phyloP scores from a whole-genome alignment of 92 coral and sea anemone species.

The Epizoanthus rinbou region DNA sequence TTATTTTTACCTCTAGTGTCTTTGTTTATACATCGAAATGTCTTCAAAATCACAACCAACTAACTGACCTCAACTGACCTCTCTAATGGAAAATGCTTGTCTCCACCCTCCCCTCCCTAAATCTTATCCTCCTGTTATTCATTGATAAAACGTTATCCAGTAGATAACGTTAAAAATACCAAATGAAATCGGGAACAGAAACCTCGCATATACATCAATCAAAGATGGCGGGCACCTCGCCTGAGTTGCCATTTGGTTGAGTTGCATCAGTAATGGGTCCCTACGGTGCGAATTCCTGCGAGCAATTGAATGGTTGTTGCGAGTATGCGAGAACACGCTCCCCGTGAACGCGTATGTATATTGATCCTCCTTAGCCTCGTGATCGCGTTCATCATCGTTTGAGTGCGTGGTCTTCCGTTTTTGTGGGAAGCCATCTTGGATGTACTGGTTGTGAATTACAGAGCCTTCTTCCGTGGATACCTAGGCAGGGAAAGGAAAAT shows the following conservation, averaged over 20 bases:
- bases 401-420: conserved; percentile 23
- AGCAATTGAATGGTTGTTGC: background rate
- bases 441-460: conserved; percentile 26
- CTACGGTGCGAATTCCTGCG: background rate
- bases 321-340: conserved; percentile 15
- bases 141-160: conserved; percentile 19
- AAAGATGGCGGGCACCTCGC: conserved; percentile 26
- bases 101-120: no score
- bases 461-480: conserved; percentile 14
- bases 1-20: no score
- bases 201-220: conserved; percentile 31
- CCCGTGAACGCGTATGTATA: conserved; percentile 8
- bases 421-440: conserved; percentile 34
- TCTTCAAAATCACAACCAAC: no score
- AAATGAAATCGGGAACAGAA: conserved; percentile 29
- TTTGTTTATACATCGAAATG: no score
- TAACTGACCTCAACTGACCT: no score
- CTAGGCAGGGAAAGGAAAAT: background rate
- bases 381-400: background rate
- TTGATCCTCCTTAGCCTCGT: background rate
- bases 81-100: no score
- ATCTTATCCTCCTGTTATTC: background rate
- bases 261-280: conserved; percentile 23
- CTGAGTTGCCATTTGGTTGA: background rate
- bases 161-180: conserved; percentile 31